A percentile compares a stretch with the other conserved stretches of the same genome.
phyloP scores from a whole-genome alignment of 2,888 invertebrate genomes.

The Hypselothyrea guttata region DNA sequence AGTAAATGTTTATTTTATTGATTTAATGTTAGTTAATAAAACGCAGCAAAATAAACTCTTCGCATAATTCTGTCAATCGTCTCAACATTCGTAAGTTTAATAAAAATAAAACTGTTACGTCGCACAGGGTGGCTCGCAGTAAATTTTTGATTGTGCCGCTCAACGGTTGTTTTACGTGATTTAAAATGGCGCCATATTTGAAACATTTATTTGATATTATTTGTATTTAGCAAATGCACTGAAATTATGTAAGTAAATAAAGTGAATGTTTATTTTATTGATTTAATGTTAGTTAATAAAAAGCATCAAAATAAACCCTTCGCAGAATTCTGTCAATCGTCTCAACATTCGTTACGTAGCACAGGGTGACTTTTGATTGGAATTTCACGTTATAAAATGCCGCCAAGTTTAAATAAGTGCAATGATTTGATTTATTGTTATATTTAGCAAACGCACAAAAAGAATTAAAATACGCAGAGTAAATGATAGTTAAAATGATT shows the following conservation, averaged over 20 bases:
- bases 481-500: constrained; percentile 16
- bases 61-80: too few relatives aligned
- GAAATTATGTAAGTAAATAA: constrained; percentile 24
- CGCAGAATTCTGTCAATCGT: too few relatives aligned
- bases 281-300: constrained; percentile 8
- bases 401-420: too few relatives aligned
- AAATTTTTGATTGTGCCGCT: not conserved
- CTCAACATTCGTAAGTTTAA: not conserved
- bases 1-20: constrained; percentile 14
- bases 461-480: constrained; percentile 20
- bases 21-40: constrained; percentile 8
- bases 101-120: constrained; percentile 34
- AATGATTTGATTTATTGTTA: too few relatives aligned
- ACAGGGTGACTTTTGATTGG: constrained; percentile 45
- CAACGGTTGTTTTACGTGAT: too few relatives aligned
- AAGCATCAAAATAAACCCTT: too few relatives aligned
- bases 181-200: too few relatives aligned
- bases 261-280: constrained; percentile 13
- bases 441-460: constrained; percentile 22
- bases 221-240: too few relatives aligned
- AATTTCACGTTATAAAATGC: too few relatives aligned
- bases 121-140: constrained; percentile 28
- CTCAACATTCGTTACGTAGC: constrained; percentile 9
- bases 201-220: too few relatives aligned
- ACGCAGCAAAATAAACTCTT: too few relatives aligned